Base-by-base conservation (phyloP, 2,888 invertebrate genomes). In the Epirrita christyi region DNA sequence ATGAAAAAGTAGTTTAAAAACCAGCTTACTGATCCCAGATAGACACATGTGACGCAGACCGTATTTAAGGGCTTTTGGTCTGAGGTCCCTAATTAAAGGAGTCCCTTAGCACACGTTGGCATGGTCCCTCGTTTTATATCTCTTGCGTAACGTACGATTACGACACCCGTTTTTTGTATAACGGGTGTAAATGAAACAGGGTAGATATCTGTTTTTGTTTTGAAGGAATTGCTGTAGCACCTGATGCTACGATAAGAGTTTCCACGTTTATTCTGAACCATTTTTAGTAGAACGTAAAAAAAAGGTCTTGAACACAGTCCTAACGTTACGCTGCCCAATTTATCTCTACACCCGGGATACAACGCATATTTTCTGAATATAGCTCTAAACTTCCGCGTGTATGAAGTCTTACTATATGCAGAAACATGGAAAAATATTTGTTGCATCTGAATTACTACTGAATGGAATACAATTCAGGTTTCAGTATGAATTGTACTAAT, bases 51-150 rank as follows among this genome's bases (percentile, higher is more conserved):
- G 73, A 70, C 66, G 59, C 45, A 66, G 71, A 60, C 69, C 64
- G 53, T 61, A 67, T 66, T 64, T 63, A 66, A 66, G 64, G 63
- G 57, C 48, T 52, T 48, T 55, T 46, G 59, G 55, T 58, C 48
- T 48, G 47, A 44, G 49, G 42, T 45, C 54, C 61, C 52, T 64
- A 71, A 74, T 71, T 74, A 74, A 72, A 58, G 63, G 58, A 55
- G 55, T 56, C 64, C 59, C 46, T 44, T 63, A 63, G 61, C 56
- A 56, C 36, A 45, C 57, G 63, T 58, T 62, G 63, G 45, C 61
- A 45, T 43, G 48, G 43, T 40, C n/a, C 14, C 43, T 8, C n/a
- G 21, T 55, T 58, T 62, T 55, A 54, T 53, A 38, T 54, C 36
- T 41, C 34, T 27, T 7, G 37, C 40, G 14, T 51, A 36, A 42